A percentile compares a stretch with the other conserved stretches of the same genome.
These are phyloP conservation scores for Malurus melanocephalus DNA, from an alignment of 2,113 vertebrate genomes.

Conservation along the genomic window DNA sequence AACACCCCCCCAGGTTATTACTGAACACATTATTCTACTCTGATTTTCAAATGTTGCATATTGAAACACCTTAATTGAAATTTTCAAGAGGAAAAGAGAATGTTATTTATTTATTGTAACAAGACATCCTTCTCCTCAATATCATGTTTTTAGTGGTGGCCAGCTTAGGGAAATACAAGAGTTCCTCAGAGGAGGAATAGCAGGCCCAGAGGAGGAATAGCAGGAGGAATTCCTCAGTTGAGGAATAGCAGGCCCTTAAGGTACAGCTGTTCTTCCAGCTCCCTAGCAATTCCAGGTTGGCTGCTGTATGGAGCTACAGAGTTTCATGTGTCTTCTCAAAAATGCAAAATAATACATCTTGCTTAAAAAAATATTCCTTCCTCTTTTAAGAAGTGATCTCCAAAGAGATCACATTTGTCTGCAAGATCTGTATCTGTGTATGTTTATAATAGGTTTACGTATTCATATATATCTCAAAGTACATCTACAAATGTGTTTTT, in stretches of 20 bases:
- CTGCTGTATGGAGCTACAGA: not conserved
- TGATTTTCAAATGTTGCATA: not conserved
- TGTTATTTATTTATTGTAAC: not conserved
- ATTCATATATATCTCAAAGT: not conserved
- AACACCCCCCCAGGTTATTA: rapidly evolving
- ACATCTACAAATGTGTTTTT: not conserved
- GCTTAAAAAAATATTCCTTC: not conserved
- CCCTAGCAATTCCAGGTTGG: not conserved
- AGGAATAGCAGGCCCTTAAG: not conserved
- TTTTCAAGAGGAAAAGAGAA: not conserved
- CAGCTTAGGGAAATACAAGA: not conserved
- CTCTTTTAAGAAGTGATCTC: not conserved
- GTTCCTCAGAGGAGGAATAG: not conserved
- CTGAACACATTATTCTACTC: not conserved
- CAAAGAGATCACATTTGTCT: not conserved
- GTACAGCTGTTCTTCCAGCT: not conserved
- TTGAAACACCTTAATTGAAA: not conserved
- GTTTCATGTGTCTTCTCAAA: too few species aligned
- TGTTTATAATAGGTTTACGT: not conserved
- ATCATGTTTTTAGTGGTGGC: not conserved
- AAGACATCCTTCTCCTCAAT: not conserved
- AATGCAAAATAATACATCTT: not conserved
- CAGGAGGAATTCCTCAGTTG: not conserved
- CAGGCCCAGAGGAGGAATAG: not conserved
- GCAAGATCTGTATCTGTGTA: not conserved